Conservation (phyloP, 2,113 vertebrate genomes). For the Oncorhynchus mykiss region DNA sequence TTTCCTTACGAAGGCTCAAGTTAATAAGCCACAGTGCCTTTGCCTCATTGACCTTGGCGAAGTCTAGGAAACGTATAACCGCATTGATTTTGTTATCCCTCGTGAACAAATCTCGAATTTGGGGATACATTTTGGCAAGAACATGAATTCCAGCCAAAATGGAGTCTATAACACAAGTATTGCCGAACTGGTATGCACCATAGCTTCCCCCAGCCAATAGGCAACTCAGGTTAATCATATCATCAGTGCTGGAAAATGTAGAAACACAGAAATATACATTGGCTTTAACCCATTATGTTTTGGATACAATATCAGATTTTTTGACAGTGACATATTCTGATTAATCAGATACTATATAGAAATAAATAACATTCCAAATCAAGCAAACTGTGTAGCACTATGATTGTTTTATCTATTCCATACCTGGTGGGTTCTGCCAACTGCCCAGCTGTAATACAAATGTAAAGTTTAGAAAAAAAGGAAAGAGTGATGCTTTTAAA, state of each 20-base stretch:
- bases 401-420: no score
- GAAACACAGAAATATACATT: background rate
- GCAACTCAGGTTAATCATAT: no score
- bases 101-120: background rate
- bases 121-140: background rate
- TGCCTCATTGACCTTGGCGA: background rate
- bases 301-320: background rate
- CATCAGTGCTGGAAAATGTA: no score
- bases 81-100: background rate
- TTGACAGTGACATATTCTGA: background rate
- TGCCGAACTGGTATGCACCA: background rate
- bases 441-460: no score
- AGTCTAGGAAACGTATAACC: background rate
- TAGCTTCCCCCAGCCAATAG: background rate
- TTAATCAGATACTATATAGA: background rate
- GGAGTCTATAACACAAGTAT: background rate
- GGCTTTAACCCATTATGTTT: background rate
- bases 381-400: no score
- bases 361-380: background rate
- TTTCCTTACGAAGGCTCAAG: background rate
- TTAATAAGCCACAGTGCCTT: slow-evolving; percentile 1
- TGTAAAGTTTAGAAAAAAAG: no score
- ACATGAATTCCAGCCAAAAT: background rate
- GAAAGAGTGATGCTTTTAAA: no score
- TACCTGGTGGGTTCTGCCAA: no score